Base-by-base conservation (phyloP, 1,140 invertebrate genomes). In the Pseudomyrmex gracilis region DNA sequence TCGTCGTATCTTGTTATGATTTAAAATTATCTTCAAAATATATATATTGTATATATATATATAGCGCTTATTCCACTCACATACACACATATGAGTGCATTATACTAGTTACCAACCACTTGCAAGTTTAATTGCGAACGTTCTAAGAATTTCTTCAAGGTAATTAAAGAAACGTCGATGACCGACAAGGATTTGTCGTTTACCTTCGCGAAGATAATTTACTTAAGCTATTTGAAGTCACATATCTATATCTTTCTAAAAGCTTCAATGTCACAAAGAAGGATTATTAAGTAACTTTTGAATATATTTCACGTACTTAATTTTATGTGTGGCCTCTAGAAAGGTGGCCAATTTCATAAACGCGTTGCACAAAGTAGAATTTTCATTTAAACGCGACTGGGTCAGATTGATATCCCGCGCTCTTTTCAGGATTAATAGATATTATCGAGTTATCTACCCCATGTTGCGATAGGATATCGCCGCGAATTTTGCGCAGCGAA, bases 381-480 rank as follows among this genome's bases (percentile, higher is more conserved):
- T 60, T 80, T 8, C 15, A 70, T 70, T 80, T n/a, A 51, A 78
- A 34, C 49, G 49, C 49, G 2, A 22, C 51, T 49, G 66, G 49
- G 17, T 71, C 66, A 70, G 22, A 78, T 58, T 34, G 34, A 34
- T 34, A 34, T 34, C n/a, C n/a, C 53, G 47, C 17, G 15, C 43
- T 20, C 45, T 71, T 60, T 49, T 71, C 66, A 80, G 43, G 66
- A 53, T 80, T 71, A 80, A 80, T 58, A 80, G 76, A 80, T 80
- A 70, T 80, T 80, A 80, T 80, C 76, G 13, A 70, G 53, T 80
- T 80, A 80, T 80, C 76, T 80, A 15, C 4, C 20, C 53, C 53
- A 10, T 61, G 7, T 57, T 12, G 66, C 43, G 76, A 80, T 80
- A 80, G 51, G 43, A 71, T 80, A 80, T 80, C 66, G 58, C 43